Conservation (phyloP, 2,888 invertebrate species). For the Chironomus tentans region DNA sequence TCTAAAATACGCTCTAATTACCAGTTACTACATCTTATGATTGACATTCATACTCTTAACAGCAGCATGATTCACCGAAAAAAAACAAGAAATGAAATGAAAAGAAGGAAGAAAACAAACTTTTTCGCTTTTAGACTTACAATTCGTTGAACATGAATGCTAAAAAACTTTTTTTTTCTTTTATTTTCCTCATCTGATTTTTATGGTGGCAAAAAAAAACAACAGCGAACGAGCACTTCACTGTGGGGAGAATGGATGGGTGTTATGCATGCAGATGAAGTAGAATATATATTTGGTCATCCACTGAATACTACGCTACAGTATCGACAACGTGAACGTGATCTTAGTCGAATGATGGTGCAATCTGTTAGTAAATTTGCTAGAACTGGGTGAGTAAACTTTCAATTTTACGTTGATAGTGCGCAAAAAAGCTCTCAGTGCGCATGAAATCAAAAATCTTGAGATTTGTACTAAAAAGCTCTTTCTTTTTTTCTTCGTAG, state of each 20-base stretch:
- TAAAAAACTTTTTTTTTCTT: not conserved
- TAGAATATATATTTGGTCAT: conserved; percentile 94
- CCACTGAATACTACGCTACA: conserved; percentile 80
- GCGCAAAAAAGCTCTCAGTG: not conserved
- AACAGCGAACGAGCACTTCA: conserved; percentile 81
- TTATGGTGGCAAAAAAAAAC: conserved; percentile 9
- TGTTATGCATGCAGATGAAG: conserved; percentile 96
- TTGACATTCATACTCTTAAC: no score
- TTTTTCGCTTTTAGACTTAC: no score
- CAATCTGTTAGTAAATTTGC: conserved; percentile 88
- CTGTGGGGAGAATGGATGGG: conserved; percentile 99
- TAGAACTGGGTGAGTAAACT: conserved; percentile 87
- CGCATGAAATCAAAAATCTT: not conserved
- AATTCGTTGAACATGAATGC: no score
- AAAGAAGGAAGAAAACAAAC: no score
- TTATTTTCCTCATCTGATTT: not conserved
- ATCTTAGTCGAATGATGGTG: conserved; percentile 86
- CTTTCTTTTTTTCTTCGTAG: conserved; percentile 23
- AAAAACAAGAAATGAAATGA: no score
- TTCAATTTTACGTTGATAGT: not conserved
- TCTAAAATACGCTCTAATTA: no score
- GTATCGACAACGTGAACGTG: conserved; percentile 77
- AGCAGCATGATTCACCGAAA: no score
- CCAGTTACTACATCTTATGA: no score
- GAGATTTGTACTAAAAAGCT: not conserved